phyloP scores from a whole-genome alignment of 2,797 vertebrate genomes.

The Novumbra hubbsi region DNA sequence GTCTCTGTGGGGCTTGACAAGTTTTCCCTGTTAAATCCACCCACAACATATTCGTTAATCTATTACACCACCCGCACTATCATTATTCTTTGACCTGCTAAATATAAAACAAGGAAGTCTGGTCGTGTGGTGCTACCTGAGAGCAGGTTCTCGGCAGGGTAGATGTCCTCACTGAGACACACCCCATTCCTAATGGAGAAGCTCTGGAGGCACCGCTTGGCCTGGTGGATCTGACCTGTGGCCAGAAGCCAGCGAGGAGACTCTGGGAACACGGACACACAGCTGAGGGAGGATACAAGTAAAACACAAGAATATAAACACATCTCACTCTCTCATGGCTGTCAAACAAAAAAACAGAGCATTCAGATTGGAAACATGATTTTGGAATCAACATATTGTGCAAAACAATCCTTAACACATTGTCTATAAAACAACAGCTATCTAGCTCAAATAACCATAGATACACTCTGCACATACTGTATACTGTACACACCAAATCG shows the following conservation, averaged over 20 bases:
- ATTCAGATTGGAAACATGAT: too few relatives aligned
- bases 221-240: constrained; percentile 75
- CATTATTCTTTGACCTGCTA: background rate
- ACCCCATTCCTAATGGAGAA: constrained; percentile 70
- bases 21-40: too few relatives aligned
- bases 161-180: constrained; percentile 59
- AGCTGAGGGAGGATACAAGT: constrained; percentile 63
- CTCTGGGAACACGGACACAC: constrained; percentile 79
- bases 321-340: background rate
- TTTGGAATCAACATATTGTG: too few relatives aligned
- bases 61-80: background rate
- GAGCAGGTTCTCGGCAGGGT: constrained; percentile 64
- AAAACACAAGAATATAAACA: background rate
- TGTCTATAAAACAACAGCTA: too few relatives aligned
- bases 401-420: too few relatives aligned
- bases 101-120: background rate
- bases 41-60: background rate
- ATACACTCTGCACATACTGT: background rate
- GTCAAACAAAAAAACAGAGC: too few relatives aligned
- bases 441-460: too few relatives aligned
- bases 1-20: too few relatives aligned
- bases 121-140: constrained; percentile 63
- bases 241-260: constrained; percentile 89
- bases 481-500: background rate
- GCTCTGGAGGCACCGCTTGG: constrained; percentile 71